Base-by-base conservation (phyloP, 2,797 vertebrate species). In the Poeciliopsis presidionis region DNA sequence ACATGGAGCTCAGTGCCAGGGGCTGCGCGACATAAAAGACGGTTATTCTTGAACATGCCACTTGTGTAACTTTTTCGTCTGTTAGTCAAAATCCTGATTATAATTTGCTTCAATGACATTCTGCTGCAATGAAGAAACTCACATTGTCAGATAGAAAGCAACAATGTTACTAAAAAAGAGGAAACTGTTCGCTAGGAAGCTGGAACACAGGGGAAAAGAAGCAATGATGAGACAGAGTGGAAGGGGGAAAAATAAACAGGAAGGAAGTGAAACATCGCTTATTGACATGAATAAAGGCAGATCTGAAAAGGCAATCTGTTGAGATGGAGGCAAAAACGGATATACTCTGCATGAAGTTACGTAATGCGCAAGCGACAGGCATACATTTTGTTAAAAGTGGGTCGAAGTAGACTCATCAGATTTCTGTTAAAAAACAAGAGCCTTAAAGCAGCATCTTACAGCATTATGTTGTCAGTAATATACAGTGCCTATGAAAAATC, bases 211-310 rank as follows among this genome's bases (percentile, higher is more conserved):
- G 77, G 65, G 76, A 75, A 20, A 75, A 73, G 72, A 65, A n/a
- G 20, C 41, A 74, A 3, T 14, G 36, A 76, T 70, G 55, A 80
- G 69, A 83, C 47, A n/a, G 39, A 30, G 69, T 43, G 81, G 33
- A 41, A 79, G 9, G 76, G 77, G 22, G 36, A 45, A 73, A 75
- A 49, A 25, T 43, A 77, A 73, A 20, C 28, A 72, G 36, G 13
- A 72, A 81, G 73, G 74, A 79, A 80, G 74, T 33, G 16, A 59
- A 78, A 75, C 73, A 72, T 67, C 76, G 71, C 45, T 39, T 22
- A 67, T 57, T 79, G 79, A 78, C 72, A 86, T 78, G 57, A 88
- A 92, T 88, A 88, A 85, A 77, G 45, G 70, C 75, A 63, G 72
- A 73, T 53, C 33, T 55, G 39, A 69, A 53, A 76, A 85, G 77